Evolutionary conservation across 35 echinoderm and acorn worm species (phyloP), one percentile per base, ranked within the genome.

Genomic region (Apostichopus japonicus): DNA sequence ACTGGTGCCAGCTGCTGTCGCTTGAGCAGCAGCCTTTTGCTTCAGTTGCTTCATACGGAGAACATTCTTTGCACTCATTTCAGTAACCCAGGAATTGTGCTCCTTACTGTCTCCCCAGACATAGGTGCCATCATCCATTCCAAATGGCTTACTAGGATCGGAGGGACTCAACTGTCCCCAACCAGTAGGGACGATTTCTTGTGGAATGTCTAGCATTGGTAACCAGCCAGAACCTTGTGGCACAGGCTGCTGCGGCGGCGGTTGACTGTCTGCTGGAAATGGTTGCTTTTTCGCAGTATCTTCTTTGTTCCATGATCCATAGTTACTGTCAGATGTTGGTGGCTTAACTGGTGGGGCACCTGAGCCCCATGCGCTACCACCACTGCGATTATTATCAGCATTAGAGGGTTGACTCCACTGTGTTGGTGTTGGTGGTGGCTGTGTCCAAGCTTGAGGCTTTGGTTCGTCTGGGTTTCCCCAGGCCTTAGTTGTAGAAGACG

Each of bases 21-120:
- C 59, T 23, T 55, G 16, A 56, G 80, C 54, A 17, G 92, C 79
- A 55, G 65, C 77, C 54, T 91, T 91, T 25, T 79, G 72, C 72
- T 78, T 91, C 72, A 79, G 90, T 67, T 91, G 90, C 90, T 91
- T 91, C 90, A 91, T 91, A 77, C 90, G 71, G 52, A 91, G 76
- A 77, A 79, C 90, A 78, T 91, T 91, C 58, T 91, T 91, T 22
- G 90, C 77, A 79, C 90, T 91, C 90, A 91, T 91, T 79, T 91
- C 72, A 44, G 92, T 84, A 23, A 98, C 78, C 79, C 94, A 89
- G 19, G 84, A 56, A 80, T 99, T 99, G 92, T 99, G 97, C 78
- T 99, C 95, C 54, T 52, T 92, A 56, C 91, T 90, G 79, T 99
- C 95, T 55, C 97, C 97, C 97, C 97, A 99, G 56, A 94, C 93